Percentiles rank a stretch among this genome's conserved stretches.
phyloP scores from a whole-genome alignment of 2,113 vertebrate genomes.

The Alethe castanea region DNA sequence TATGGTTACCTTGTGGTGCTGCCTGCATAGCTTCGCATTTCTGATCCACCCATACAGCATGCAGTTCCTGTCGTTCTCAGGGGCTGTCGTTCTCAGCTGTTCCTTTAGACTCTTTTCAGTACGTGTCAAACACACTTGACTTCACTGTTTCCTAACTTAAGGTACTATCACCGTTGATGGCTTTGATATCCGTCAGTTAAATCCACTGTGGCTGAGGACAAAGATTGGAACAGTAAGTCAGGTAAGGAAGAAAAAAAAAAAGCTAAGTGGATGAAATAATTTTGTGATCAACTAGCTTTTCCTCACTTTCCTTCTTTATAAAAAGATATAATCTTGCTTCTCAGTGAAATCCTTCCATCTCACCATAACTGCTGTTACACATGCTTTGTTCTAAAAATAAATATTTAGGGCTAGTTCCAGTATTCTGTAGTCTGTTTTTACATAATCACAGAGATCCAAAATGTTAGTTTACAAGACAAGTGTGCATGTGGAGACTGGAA shows the following conservation, averaged over 20 bases:
- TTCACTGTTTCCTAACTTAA: constrained; percentile 58
- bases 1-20: not conserved
- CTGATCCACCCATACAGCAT: not conserved
- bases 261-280: not conserved
- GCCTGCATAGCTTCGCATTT: not conserved
- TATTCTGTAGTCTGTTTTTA: not conserved
- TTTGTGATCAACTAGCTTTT: not conserved
- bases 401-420: not conserved
- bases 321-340: not conserved
- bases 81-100: not conserved
- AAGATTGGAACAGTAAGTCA: constrained; percentile 95
- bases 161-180: constrained; percentile 86
- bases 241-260: constrained; percentile 71
- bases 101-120: not conserved
- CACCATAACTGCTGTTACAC: not conserved
- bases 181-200: constrained; percentile 84
- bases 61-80: not conserved
- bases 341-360: not conserved
- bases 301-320: not conserved
- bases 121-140: not conserved
- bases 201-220: constrained; percentile 89
- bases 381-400: not conserved
- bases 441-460: not conserved
- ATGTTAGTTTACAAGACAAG: not conserved
- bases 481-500: not conserved